These are phyloP conservation scores for Atrina japonica DNA, from an alignment of 2,888 invertebrate species.

Conservation along the genomic window DNA sequence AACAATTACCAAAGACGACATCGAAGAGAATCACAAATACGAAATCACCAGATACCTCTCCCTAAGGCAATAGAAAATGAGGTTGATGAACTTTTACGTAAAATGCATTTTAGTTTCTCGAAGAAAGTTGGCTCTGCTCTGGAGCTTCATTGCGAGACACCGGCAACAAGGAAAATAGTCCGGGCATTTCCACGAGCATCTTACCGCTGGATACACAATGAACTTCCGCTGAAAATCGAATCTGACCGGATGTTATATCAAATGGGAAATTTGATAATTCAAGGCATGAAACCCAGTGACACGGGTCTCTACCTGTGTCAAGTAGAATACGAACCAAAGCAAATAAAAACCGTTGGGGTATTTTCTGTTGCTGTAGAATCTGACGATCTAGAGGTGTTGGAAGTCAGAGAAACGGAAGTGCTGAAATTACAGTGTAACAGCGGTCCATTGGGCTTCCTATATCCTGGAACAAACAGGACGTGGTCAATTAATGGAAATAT, in stretches of 20 bases:
- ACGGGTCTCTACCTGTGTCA: slow-evolving; percentile 38
- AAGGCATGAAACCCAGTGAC: slow-evolving; percentile 18
- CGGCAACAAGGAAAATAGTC: slow-evolving; percentile 1
- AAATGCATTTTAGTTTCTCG: slow-evolving; percentile 4
- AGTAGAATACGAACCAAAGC: slow-evolving; percentile 19
- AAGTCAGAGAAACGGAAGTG: slow-evolving; percentile 7
- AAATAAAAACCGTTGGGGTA: slow-evolving; percentile 28
- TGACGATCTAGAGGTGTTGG: not conserved
- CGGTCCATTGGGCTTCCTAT: slow-evolving; percentile 26
- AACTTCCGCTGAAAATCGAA: slow-evolving; percentile 26
- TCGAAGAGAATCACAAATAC: too few species aligned
- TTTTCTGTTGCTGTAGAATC: slow-evolving; percentile 13
- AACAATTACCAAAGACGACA: too few species aligned
- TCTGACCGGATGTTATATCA: slow-evolving; percentile 24
- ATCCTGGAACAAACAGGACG: not conserved
- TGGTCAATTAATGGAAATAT: slow-evolving; percentile 16
- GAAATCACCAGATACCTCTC: not conserved
- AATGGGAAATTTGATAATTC: slow-evolving; percentile 22
- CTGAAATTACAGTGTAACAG: slow-evolving; percentile 32
- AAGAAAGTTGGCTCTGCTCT: slow-evolving; percentile 19
- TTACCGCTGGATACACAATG: slow-evolving; percentile 31
- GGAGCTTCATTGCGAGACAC: slow-evolving; percentile 36
- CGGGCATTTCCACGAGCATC: slow-evolving; percentile 21
- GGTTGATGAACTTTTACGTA: slow-evolving; percentile 4
- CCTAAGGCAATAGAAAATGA: not conserved